Evolutionary conservation across 2,797 vertebrate genomes (phyloP), one percentile per base, ranked within the genome.

Genomic region (Coregonus ussuriensis): DNA sequence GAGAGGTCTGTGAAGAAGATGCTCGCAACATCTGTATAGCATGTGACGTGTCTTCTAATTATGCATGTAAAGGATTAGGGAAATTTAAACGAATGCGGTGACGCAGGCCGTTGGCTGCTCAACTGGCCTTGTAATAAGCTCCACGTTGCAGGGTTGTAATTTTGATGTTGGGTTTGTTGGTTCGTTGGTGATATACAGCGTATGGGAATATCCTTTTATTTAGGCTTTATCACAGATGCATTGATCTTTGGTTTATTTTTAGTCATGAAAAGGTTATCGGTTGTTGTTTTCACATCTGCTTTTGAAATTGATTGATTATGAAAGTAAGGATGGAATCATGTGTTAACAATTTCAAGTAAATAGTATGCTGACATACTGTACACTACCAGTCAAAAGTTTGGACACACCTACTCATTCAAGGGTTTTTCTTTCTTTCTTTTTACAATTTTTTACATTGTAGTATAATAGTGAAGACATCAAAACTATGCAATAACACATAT

Each of bases 11-110:
- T 68, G 3, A 7, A 1, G 5, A 56, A 41, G 54, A 79, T 69
- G 6, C 54, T 13, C 15, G 47, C 15, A 6, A 77, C 84, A 87
- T 86, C 83, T 89, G 80, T 54, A 62, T 71, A 56, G 76, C 84
- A 75, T 62, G n/a, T n/a, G 25, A 3, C 7, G 18, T 68, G 82
- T 77, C 82, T 74, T 91, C 77, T 88, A 88, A 88, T 91, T 90
- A 75, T 14, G 52, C 4, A 14, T 67, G 29, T 80, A 63, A 33
- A 74, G 82, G 74, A 82, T 81, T 72, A 74, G 47, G 78, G 77
- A 6, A 16, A 0, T 21, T 41, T 41, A 31, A 77, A 75, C 31
- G 4, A 37, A 16, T 66, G 72, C 76, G 56, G 73, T 77, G 63
- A 77, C 21, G 76, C 73, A 73, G 80, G 77, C 80, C 68, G 62